Evolutionary conservation across 2,797 vertebrate genomes (phyloP).

Genomic region (Myotis planiceps): DNA sequence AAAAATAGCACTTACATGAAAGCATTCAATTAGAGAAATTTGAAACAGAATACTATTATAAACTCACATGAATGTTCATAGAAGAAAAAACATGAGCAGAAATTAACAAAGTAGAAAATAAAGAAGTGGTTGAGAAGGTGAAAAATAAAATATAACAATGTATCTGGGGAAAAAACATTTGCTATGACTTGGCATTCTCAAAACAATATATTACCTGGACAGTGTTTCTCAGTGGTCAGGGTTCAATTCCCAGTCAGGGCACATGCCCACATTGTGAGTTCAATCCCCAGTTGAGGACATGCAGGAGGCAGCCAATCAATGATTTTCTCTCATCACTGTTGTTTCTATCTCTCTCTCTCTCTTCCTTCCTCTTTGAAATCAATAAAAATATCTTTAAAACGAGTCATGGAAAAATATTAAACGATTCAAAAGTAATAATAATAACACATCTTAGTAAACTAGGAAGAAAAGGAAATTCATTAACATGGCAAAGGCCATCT

Average conservation of each 20-base stretch:
- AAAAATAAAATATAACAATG: background rate
- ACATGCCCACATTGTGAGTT: too few relatives aligned
- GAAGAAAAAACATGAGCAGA: background rate
- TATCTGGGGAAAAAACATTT: background rate
- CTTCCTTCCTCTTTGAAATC: too few relatives aligned
- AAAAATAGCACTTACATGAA: background rate
- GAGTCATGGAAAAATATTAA: too few relatives aligned
- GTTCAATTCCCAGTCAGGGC: too few relatives aligned
- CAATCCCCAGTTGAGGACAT: too few relatives aligned
- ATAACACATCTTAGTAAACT: background rate
- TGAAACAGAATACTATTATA: background rate
- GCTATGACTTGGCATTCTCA: background rate
- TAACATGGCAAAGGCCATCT: background rate
- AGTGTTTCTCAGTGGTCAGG: too few relatives aligned
- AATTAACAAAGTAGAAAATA: background rate
- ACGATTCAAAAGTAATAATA: too few relatives aligned
- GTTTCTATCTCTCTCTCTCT: too few relatives aligned
- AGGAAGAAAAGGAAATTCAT: background rate
- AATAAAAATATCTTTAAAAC: too few relatives aligned
- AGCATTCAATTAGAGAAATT: background rate
- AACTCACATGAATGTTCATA: background rate
- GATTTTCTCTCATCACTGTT: too few relatives aligned
- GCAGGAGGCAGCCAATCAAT: too few relatives aligned
- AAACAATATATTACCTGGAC: background rate
- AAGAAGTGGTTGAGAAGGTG: background rate